Evolutionary conservation across 2,113 vertebrate genomes (phyloP), one percentile per base, ranked within the genome.

Genomic region (Istiophorus platypterus): DNA sequence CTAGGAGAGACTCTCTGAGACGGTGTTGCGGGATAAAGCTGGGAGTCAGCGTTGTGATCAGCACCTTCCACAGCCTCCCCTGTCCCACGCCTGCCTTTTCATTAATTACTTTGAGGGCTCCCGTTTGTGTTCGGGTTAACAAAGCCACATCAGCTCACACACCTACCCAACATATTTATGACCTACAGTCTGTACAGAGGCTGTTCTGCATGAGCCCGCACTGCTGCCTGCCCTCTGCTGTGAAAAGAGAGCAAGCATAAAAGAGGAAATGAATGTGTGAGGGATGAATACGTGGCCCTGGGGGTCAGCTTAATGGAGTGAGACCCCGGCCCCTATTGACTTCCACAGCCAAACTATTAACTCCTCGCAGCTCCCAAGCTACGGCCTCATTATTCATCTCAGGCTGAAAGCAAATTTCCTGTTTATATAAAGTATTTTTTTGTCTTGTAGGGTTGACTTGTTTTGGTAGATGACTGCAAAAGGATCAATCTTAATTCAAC

Each of bases 231-330:
- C 94, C 95, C 96, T 95, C 94, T 81, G 85, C 92, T 94, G 95
- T 97, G 96, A 99, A 97, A 97, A 93, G 96, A 95, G 95, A 96
- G 57, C 78, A 94, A 94, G 95, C 96, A 98, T 98, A 97, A 99
- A 98, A 95, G 96, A 97, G 96, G 95, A 97, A 98, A 96, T 98
- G 96, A 98, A 97, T 98, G 97, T 97, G 97, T 96, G 96, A 95
- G 94, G 96, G 94, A 96, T 98, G 97, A 99, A 99, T 98, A 97
- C 97, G 95, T 97, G 96, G 95, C 96, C 96, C 95, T 92, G 81
- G 96, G 96, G 98, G 98, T 99, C 97, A 98, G 96, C 96, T 98
- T 99, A 99, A 99, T 99, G 97, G 97, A 99, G 97, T 99, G 96
- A 94, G 95, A 97, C 95, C 97, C 96, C 95, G 94, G 96, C 95